Conservation (phyloP, 2,797 vertebrate species). For the Pachyuromys duprasi region DNA sequence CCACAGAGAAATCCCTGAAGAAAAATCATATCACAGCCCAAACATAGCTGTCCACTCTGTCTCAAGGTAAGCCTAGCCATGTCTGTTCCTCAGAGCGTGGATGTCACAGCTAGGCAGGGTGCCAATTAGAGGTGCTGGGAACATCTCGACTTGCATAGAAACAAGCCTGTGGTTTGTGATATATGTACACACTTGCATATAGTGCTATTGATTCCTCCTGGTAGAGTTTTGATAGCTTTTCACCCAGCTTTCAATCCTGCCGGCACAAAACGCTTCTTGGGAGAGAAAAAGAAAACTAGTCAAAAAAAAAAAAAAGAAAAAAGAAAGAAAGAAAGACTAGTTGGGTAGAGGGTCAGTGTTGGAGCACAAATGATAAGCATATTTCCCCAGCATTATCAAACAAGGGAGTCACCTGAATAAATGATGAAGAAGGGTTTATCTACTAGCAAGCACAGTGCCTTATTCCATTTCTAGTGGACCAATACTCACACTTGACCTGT, state of each 20-base stretch:
- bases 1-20: neutral
- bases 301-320: neutral
- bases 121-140: constrained; percentile 49
- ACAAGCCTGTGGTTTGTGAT: constrained; percentile 68
- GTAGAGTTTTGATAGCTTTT: constrained; percentile 63
- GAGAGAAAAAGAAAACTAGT: neutral
- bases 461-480: neutral
- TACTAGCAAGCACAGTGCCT: neutral
- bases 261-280: constrained; percentile 49
- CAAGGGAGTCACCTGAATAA: neutral
- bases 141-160: constrained; percentile 61
- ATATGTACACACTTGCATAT: constrained; percentile 29
- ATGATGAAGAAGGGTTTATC: neutral
- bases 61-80: constrained; percentile 5
- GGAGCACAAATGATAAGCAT: neutral
- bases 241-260: constrained; percentile 24
- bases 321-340: neutral
- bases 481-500: rapidly evolving
- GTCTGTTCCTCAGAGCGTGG: neutral
- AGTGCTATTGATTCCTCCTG: constrained; percentile 39
- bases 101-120: neutral
- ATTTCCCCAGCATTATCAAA: neutral
- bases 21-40: constrained; percentile 32
- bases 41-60: neutral
- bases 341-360: neutral